Evolutionary conservation across 64 coral and sea anemone species (phyloP), one percentile per base, ranked within the genome.

Genomic region (Actinia tenebrosa): DNA sequence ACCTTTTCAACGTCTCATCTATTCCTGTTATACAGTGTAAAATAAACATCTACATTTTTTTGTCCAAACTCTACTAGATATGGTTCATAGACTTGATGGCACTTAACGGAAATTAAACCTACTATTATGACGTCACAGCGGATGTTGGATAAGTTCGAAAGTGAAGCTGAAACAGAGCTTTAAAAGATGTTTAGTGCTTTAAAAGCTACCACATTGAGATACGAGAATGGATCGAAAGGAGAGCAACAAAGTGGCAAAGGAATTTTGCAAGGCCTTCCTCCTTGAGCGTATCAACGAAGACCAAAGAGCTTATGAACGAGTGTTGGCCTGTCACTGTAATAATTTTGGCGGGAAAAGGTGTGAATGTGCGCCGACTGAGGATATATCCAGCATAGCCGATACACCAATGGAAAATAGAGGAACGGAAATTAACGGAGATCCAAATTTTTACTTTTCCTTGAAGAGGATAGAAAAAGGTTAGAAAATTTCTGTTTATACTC

Each of bases 111-210:
- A 75, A 75, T 75, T 26, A 75, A 30, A n/a, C 22, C n/a, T 15
- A 10, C 3, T 75, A 42, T 75, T 66, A 42, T 75, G 69, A 30
- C 69, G 27, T 75, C 69, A 75, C 69, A 75, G 69, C 69, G 69
- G 69, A 75, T 13, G 69, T 75, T 16, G 11, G 13, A 14, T 75
- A 9, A 66, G 63, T 75, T 75, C 69, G 69, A 75, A 75, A 75
- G 69, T 75, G 69, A 75, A 75, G 69, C 69, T 75, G 69, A 75
- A 75, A 26, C 69, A 30, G 14, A 11, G 42, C 69, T 75, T 75
- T 30, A 75, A 75, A 42, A 30, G 0, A 75, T 25, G 64, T 42
- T 75, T 3, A 13, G 14, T 14, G 42, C 27, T 27, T 75, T 26
- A 26, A 25, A 10, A 75, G 25, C 27, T 37, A 22, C 63, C 26